Conservation (phyloP, 2,888 invertebrate genomes). For the Pycnomerus fuliginosus region DNA sequence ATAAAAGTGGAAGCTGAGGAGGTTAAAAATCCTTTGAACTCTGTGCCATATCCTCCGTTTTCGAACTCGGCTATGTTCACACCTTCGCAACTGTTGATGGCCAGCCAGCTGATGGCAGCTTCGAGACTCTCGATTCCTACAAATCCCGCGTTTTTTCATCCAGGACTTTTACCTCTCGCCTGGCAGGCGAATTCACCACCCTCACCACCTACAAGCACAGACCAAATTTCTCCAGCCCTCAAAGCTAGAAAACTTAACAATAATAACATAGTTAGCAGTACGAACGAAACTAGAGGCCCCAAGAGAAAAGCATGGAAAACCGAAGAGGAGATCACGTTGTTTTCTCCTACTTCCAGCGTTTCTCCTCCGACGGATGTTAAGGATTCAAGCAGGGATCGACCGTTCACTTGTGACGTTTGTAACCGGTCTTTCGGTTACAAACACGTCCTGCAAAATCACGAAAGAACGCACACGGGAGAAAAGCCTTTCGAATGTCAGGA, state of each 20-base stretch:
- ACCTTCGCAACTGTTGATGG: slow-evolving; percentile 55
- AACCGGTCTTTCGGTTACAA: slow-evolving; percentile 90
- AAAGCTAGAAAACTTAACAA: slow-evolving; percentile 44
- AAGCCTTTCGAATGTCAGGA: slow-evolving; percentile 91
- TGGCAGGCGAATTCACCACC: slow-evolving; percentile 56
- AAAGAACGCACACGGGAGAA: slow-evolving; percentile 91
- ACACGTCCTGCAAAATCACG: slow-evolving; percentile 92
- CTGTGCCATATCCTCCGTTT: slow-evolving; percentile 58
- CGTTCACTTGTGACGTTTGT: slow-evolving; percentile 87
- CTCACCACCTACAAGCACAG: slow-evolving; percentile 52
- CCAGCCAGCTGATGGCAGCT: slow-evolving; percentile 57
- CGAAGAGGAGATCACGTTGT: slow-evolving; percentile 51
- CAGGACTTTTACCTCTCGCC: slow-evolving; percentile 59
- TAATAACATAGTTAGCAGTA: slow-evolving; percentile 51
- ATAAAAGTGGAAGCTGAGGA: slow-evolving; percentile 59
- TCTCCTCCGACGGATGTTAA: slow-evolving; percentile 53
- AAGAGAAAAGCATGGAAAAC: slow-evolving; percentile 36
- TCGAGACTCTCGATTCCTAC: slow-evolving; percentile 60
- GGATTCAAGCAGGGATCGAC: slow-evolving; percentile 64
- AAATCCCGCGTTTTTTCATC: slow-evolving; percentile 63
- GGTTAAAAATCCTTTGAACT: slow-evolving; percentile 57
- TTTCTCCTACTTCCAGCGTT: slow-evolving; percentile 59
- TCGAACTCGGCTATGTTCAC: slow-evolving; percentile 52
- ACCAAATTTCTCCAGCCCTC: slow-evolving; percentile 49
- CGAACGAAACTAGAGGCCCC: slow-evolving; percentile 45